Conservation (phyloP, 2,113 vertebrate genomes). For the Myrmecobius fasciatus region DNA sequence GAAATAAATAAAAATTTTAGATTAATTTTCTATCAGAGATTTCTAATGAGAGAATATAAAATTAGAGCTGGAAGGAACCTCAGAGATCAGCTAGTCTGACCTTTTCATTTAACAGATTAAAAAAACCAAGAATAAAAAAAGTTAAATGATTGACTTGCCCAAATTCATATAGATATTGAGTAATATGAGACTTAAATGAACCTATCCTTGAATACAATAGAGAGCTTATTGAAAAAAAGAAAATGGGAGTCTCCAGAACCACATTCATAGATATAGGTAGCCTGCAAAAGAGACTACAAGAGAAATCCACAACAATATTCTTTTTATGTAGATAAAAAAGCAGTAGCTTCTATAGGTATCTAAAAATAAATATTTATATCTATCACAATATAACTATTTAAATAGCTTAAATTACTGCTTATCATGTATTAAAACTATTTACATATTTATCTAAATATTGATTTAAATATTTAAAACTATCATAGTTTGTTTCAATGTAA, state of each 20-base stretch:
- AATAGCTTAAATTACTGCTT: too few relatives aligned
- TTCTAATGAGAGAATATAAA: neutral
- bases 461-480: neutral
- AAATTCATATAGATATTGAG: neutral
- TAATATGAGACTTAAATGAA: neutral
- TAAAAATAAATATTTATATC: too few relatives aligned
- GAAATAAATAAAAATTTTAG: too few relatives aligned
- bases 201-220: neutral
- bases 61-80: neutral
- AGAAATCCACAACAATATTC: neutral
- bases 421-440: too few relatives aligned
- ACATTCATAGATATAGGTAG: neutral
- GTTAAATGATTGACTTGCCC: neutral
- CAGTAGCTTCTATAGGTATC: too few relatives aligned
- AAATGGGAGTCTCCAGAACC: neutral
- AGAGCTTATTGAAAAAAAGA: neutral
- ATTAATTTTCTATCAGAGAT: too few relatives aligned
- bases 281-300: neutral
- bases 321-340: too few relatives aligned
- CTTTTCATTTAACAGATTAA: neutral
- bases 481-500: neutral
- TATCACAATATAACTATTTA: too few relatives aligned
- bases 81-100: fast-evolving
- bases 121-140: neutral
- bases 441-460: too few relatives aligned